Evolutionary conservation across 2,888 invertebrate genomes (phyloP), one percentile per base, ranked within the genome.

Genomic region (Drosophila anceps): DNA sequence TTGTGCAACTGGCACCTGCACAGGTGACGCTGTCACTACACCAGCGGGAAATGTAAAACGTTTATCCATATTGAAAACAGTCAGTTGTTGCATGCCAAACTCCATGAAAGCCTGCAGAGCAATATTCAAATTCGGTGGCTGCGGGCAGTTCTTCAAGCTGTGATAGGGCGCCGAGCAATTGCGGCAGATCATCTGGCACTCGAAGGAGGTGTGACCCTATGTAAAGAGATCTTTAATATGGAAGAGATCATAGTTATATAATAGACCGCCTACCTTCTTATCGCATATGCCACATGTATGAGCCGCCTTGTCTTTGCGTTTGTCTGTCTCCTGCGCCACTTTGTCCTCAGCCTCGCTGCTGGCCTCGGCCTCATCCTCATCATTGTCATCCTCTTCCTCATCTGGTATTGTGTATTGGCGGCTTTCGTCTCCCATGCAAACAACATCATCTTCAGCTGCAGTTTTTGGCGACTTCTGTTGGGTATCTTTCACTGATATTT

Each of bases 31-130:
- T 18, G 66, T 7, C 4, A 61, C 27, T 4, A 53, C 10, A 12
- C 65, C 73, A 7, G 53, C 67, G 0, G 79, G 78, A 66, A 82
- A 70, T 10, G 50, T 2, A 57, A 82, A 85, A 4, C 74, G 73
- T 33, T 80, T 80, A 0, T 87, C 86, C n/a, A 76, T 71, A 67
- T 82, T 79, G 41, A 82, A 92, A 1, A 66, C 55, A 12, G 77
- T 63, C 53, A 92, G 70, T 63, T 93, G 92, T 27, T 86, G 84
- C 89, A 92, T 88, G 39, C 86, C 91, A 69, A 92, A 93, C 70
- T 93, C 92, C 87, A 93, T 90, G 43, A 91, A 92, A 4, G 86
- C 69, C 71, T 92, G 92, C 58, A 93, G 69, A 60, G 92, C 89
- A 18, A 88, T 76, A 37, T 87, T 90, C 1, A 92, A 64, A 69